Evolutionary conservation across 37 sponge, comb jelly and placozoan genomes (phyloP).

Genomic region (Petrosia ficiformis): DNA sequence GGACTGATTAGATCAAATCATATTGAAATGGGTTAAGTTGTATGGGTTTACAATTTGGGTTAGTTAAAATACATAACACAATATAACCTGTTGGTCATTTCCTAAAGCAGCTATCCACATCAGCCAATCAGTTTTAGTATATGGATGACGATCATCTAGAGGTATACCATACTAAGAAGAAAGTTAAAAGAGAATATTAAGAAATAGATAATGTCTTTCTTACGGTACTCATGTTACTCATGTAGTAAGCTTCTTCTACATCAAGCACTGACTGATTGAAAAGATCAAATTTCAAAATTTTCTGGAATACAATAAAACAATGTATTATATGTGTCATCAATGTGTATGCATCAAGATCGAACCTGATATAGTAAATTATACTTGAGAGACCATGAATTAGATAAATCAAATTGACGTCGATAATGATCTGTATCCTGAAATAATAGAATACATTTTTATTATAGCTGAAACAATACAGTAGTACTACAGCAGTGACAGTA

Average conservation of each 20-base stretch:
- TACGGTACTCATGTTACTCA: slow-evolving; percentile 45
- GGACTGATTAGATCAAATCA: no score
- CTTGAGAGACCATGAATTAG: slow-evolving; percentile 66
- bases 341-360: neutral
- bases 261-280: slow-evolving; percentile 47
- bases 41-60: no score
- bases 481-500: no score
- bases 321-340: neutral
- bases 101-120: slow-evolving; percentile 82
- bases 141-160: slow-evolving; percentile 52
- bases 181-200: neutral
- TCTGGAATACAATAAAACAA: slow-evolving; percentile 10
- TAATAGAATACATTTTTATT: neutral
- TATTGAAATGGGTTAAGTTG: no score
- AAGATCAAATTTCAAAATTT: slow-evolving; percentile 28
- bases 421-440: slow-evolving; percentile 33
- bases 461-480: no score
- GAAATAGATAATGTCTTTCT: neutral
- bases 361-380: slow-evolving; percentile 73
- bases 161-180: slow-evolving; percentile 56
- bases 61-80: no score
- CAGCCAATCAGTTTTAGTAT: slow-evolving; percentile 75
- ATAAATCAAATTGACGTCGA: slow-evolving; percentile 52
- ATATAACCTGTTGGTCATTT: slow-evolving; percentile 27
- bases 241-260: slow-evolving; percentile 36